A percentile compares a stretch with the other conserved stretches of the same genome.
Conservation (phyloP, 2,888 invertebrate genomes). For the Dolichomitus sp. region DNA sequence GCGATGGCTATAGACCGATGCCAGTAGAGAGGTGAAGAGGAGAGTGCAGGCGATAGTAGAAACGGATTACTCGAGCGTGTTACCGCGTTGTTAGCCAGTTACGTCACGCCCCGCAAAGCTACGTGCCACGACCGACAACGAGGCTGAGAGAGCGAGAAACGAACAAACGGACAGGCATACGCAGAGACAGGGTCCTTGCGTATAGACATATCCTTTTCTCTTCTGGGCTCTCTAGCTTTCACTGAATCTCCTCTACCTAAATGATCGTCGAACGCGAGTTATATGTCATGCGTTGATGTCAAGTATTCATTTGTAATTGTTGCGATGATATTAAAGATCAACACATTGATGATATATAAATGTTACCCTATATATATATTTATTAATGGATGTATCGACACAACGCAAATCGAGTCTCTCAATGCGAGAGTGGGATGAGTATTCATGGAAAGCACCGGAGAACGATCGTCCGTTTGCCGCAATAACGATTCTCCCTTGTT, state of each 20-base stretch:
- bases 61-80: slow-evolving; percentile 72
- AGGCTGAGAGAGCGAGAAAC: slow-evolving; percentile 39
- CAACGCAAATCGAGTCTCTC: slow-evolving; percentile 16
- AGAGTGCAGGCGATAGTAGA: slow-evolving; percentile 65
- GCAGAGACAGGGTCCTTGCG: slow-evolving; percentile 1
- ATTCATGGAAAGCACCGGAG: slow-evolving; percentile 19
- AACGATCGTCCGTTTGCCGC: slow-evolving; percentile 41
- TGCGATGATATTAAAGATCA: neutral
- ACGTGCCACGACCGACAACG: slow-evolving; percentile 65
- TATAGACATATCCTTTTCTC: neutral
- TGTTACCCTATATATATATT: neutral
- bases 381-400: neutral
- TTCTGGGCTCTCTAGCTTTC: neutral
- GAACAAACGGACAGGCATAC: slow-evolving; percentile 27
- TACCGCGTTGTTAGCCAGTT: slow-evolving; percentile 72
- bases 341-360: neutral
- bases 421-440: neutral
- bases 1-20: slow-evolving; percentile 10
- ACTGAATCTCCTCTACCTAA: neutral
- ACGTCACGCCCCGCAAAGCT: slow-evolving; percentile 69
- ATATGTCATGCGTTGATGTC: slow-evolving; percentile 9
- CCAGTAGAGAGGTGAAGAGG: slow-evolving; percentile 44
- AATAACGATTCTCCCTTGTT: slow-evolving; percentile 63
- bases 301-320: neutral
- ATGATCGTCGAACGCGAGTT: slow-evolving; percentile 26